These are phyloP conservation scores for Lagorchestes hirsutus DNA, from an alignment of 2,797 vertebrate species.

Conservation along the genomic window DNA sequence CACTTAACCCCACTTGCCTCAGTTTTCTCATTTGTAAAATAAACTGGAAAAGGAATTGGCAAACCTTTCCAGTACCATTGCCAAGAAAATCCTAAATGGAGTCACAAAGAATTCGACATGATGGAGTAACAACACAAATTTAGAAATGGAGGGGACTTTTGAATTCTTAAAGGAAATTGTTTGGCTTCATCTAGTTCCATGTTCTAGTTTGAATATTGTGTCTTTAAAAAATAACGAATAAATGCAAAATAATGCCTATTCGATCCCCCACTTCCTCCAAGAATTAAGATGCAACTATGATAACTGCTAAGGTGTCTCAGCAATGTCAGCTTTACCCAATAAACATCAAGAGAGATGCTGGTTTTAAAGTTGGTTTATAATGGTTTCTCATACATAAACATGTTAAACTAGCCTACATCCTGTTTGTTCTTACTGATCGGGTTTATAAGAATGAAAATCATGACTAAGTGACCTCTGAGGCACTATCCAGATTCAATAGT, in stretches of 20 bases:
- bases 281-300: slow-evolving; percentile 13
- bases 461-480: background rate
- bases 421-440: background rate
- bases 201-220: background rate
- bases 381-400: slow-evolving; percentile 38
- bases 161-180: slow-evolving; percentile 4
- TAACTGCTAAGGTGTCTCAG: background rate
- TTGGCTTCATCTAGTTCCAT: slow-evolving; percentile 24
- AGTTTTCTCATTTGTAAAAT: background rate
- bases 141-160: background rate
- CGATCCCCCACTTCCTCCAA: background rate
- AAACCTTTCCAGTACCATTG: background rate
- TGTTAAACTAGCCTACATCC: slow-evolving; percentile 18
- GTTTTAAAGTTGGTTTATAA: background rate
- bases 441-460: background rate
- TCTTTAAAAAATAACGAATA: slow-evolving; percentile 52
- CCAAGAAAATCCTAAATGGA: background rate
- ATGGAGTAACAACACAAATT: background rate
- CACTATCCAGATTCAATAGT: background rate
- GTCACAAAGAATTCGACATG: background rate
- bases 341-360: background rate
- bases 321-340: background rate
- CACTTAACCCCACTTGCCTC: background rate
- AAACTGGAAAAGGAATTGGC: background rate
- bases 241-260: slow-evolving; percentile 22